Evolutionary conservation across 2,797 vertebrate genomes (phyloP), one percentile per base, ranked within the genome.

Genomic region (Tenualosa ilisha): DNA sequence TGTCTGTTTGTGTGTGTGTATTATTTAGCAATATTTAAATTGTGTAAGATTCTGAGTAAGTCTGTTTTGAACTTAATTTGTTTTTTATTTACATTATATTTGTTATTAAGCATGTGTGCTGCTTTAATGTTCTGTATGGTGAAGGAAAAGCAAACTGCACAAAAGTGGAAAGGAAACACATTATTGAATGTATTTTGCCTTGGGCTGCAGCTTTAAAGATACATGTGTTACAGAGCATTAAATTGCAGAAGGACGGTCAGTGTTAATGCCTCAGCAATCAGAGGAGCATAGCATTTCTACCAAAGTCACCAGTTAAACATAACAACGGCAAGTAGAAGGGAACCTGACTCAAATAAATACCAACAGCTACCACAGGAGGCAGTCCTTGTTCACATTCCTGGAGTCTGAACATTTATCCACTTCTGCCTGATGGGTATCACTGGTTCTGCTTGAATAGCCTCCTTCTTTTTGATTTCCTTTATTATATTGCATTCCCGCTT

Each of bases 221-320:
- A 87, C 84, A 85, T 89, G 87, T 84, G 87, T 84, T 85, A 89
- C 75, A 82, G 82, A 89, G 86, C 86, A 85, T 68, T 82, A 40
- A 85, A 84, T 84, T 81, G 65, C 79, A 87, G 87, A 83, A 85
- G 85, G 65, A 75, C 86, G 84, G 86, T 90, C 87, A 89, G 81
- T 79, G 87, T 81, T 22, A 84, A 87, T 85, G 24, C 87, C 61
- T 37, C 81, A 8, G 84, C 85, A 82, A 90, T 88, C 81, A 79
- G 72, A 79, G 26, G 40, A 79, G 37, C 40, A 31, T 8, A 8
- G 37, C 17, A 8, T 46, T 43, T 46, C 22, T 46, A 85, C 79
- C 43, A 84, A 37, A 24, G 82, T 72, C 31, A 72, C 26, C 40
- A n/a, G 40, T 46, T 20, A 43, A 79, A 79, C 3, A 15, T 68